Evolutionary conservation across 2,888 invertebrate species (phyloP).

Genomic region (Ophonus ardosiacus): DNA sequence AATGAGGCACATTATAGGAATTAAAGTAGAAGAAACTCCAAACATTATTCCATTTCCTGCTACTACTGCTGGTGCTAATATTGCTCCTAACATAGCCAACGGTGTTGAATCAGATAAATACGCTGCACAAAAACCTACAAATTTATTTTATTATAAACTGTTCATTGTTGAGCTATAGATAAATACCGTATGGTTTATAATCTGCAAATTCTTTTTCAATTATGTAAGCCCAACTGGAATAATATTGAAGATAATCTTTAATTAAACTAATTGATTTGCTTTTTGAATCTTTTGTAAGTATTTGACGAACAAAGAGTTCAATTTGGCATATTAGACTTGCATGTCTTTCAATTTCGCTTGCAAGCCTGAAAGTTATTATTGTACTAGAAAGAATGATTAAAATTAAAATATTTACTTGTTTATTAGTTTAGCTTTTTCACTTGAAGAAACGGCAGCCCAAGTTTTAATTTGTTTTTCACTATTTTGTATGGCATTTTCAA

Average conservation of each 20-base stretch:
- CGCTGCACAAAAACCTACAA: conserved; percentile 74
- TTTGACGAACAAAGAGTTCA: conserved; percentile 75
- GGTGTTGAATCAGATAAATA: conserved; percentile 75
- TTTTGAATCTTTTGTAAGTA: conserved; percentile 75
- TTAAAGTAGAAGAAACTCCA: conserved; percentile 74
- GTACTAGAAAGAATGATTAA: background rate
- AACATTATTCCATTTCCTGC: conserved; percentile 76
- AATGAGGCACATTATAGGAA: conserved; percentile 74
- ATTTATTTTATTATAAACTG: background rate
- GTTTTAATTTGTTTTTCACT: conserved; percentile 64
- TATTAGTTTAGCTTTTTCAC: conserved; percentile 69
- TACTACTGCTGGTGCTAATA: conserved; percentile 76
- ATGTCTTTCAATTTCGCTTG: conserved; percentile 76
- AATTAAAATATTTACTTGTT: conserved; percentile 68
- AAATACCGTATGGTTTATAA: conserved; percentile 74
- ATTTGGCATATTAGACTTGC: conserved; percentile 75
- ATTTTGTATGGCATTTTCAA: conserved; percentile 68
- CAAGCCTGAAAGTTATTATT: conserved; percentile 72
- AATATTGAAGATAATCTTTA: conserved; percentile 77
- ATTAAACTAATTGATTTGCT: conserved; percentile 74
- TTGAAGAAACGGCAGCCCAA: conserved; percentile 65
- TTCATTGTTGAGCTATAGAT: conserved; percentile 54
- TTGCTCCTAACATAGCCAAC: conserved; percentile 75
- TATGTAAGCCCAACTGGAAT: conserved; percentile 76
- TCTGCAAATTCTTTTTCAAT: conserved; percentile 73